Base-by-base conservation (phyloP, 2,797 vertebrate genomes). In the Chelonia mydas region DNA sequence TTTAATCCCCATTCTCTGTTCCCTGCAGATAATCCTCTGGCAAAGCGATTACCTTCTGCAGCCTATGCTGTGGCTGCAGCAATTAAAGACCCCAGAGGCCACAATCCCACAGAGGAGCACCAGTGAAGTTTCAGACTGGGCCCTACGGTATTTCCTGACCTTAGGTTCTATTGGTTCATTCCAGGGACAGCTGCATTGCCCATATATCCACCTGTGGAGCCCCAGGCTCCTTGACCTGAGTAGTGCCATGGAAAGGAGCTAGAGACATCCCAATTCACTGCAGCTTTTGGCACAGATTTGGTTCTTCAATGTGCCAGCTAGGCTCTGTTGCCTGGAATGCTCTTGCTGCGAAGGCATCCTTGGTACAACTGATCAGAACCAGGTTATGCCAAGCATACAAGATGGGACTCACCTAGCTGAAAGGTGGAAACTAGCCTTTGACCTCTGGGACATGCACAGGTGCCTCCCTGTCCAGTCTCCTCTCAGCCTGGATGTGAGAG, bases 1-100 rank as follows among this genome's bases (percentile, higher is more conserved):
- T 72, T 41, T 95, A 97, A 97, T 90, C 93, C 95, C 88, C 93
- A 92, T 94, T 96, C 93, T 93, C 96, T 94, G 88, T 77, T 28
- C 82, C 81, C 83, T 50, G 3, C 57, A 90, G 93, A 90, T 97
- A 96, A 98, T 98, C 97, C 68, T 49, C 13, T 41, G 54, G 50
- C 92, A 8, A 59, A 68, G 88, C 94, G 96, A 97, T 98, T 97
- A 98, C 88, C 82, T 81, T 55, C 81, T 37, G 17, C 17, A n/a
- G 33, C 33, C 9, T 37, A 17, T 21, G 21, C 15, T 78, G 41
- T 0, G 33, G 19, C 9, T 4, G 25, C 41, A 0, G 15, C 2
- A 80, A 96, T 97, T 94, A 97, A 96, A 97, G 28, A 41, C 5
- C 28, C 15, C 53, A 5, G 9, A 41, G 45, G 31, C 33, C 33